Base-by-base conservation (phyloP, 2,888 invertebrate genomes). In the Leuctra nigra region DNA sequence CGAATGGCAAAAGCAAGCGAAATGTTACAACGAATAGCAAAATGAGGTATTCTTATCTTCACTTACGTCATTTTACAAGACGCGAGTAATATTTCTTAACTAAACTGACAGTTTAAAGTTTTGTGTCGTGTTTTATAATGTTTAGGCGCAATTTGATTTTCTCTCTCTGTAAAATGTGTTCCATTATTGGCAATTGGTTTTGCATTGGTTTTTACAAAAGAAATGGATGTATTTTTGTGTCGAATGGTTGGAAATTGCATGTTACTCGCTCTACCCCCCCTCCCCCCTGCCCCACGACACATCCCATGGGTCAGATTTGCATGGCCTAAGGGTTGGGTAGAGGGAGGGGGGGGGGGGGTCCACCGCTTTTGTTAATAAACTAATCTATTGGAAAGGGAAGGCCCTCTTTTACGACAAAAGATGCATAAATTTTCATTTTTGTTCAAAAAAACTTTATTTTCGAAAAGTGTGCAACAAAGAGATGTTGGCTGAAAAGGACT, bases 311-410 rank as follows among this genome's bases (percentile, higher is more conserved):
- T 41, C 16, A 35, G 46, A 59, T 59, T 59, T 59, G 59, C 59
- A 59, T 59, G 55, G 41, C 39, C 24, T 20, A 14, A 14, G 53
- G n/a, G n/a, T n/a, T n/a, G n/a, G n/a, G n/a, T n/a, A n/a, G n/a
- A n/a, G n/a, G n/a, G n/a, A 38, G 33, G 55, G 29, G 25, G 48
- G 24, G 50, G 33, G 55, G 29, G 25, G 48, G 24, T 29, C 36
- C 39, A 13, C 16, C 20, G 22, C 56, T 36, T 22, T 41, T 53
- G 56, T 59, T 57, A 55, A 53, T 58, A 58, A 65, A 63, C 64
- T 66, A 65, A 66, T 66, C 66, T 64, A 62, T 61, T 64, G 65
- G 64, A 66, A 66, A 64, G 63, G 61, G 62, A 55, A 50, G 16
- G 50, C 33, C 61, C 61, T 56, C 61, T 54, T 50, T 57, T 46